Evolutionary conservation across 1,140 invertebrate genomes (phyloP).

Genomic region (Trachelipus rathkii): DNA sequence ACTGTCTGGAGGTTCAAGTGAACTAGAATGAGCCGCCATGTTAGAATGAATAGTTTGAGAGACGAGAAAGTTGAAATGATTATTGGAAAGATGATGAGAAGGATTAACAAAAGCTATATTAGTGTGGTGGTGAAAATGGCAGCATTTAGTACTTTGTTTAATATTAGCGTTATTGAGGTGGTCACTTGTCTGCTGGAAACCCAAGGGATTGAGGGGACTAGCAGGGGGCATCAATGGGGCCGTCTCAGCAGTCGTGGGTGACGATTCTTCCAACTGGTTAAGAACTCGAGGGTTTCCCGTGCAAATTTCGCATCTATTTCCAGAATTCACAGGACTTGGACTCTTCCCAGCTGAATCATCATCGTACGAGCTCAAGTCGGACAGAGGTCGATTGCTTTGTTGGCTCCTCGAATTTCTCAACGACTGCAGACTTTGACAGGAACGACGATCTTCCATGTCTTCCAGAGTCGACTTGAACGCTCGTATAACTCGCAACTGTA

Average conservation of each 20-base stretch:
- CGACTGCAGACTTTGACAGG: constrained; percentile 94
- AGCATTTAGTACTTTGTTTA: constrained; percentile 42
- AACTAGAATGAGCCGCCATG: constrained; percentile 43
- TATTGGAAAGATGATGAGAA: constrained; percentile 36
- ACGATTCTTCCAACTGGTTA: constrained; percentile 35
- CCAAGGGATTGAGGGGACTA: constrained; percentile 36
- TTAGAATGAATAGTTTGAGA: constrained; percentile 43
- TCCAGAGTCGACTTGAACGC: constrained; percentile 99
- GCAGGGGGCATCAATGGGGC: constrained; percentile 38
- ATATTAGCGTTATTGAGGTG: constrained; percentile 39
- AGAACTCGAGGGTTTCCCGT: constrained; percentile 35
- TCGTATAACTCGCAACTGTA: constrained; percentile 99
- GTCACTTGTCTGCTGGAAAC: constrained; percentile 39
- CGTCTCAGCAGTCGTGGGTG: constrained; percentile 41
- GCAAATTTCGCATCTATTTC: constrained; percentile 36
- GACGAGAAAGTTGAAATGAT: constrained; percentile 44
- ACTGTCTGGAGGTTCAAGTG: constrained; percentile 41
- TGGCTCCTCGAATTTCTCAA: constrained; percentile 82
- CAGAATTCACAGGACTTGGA: constrained; percentile 33
- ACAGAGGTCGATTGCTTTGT: constrained; percentile 68
- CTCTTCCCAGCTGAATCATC: constrained; percentile 61
- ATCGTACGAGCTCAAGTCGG: constrained; percentile 89
- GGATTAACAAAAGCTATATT: constrained; percentile 29
- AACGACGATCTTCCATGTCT: constrained; percentile 97
- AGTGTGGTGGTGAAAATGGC: constrained; percentile 37